Base-by-base conservation (phyloP, 2,888 invertebrate species). In the Tinea trinotella region DNA sequence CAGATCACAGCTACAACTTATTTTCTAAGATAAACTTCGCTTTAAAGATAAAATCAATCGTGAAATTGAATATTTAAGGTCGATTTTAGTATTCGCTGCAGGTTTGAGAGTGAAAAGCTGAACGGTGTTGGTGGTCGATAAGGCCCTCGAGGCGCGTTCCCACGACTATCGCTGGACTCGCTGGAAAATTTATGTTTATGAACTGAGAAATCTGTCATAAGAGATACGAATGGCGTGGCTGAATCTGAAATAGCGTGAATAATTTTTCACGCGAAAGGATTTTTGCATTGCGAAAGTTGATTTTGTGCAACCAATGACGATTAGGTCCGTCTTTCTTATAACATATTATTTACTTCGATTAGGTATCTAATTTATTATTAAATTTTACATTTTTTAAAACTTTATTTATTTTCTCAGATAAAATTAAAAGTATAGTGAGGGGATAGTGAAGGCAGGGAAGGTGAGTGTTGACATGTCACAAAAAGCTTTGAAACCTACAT, bases 171-270 rank as follows among this genome's bases (percentile, higher is more conserved):
- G 75, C 64, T 67, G 75, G 64, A 65, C 71, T 64, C 75, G 68
- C 64, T 72, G 82, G 85, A 83, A 84, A 84, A 84, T 84, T 76
- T 84, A 83, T 84, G 82, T 76, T 80, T 76, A 84, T 77, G 78
- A 75, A 79, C 78, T 80, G 78, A 82, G 83, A 81, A 82, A 82
- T 82, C 74, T 83, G 84, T 82, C 83, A 79, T 82, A 79, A 80
- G 73, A 73, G 74, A 83, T 84, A 77, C 70, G 74, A 68, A 78
- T 71, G 65, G 78, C 74, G 73, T 74, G 73, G 66, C 71, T 72
- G 70, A 68, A 75, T 69, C 74, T 78, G 79, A 83, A 81, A 82
- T 69, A 73, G 73, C 80, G 76, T 84, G 67, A 77, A 80, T 81
- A 81, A 81, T 81, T 77, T 81, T 82, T 81, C 81, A 76, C 71